Evolutionary conservation across 2,888 invertebrate genomes (phyloP), one percentile per base, ranked within the genome.

Genomic region (Ennomos quercinarius): DNA sequence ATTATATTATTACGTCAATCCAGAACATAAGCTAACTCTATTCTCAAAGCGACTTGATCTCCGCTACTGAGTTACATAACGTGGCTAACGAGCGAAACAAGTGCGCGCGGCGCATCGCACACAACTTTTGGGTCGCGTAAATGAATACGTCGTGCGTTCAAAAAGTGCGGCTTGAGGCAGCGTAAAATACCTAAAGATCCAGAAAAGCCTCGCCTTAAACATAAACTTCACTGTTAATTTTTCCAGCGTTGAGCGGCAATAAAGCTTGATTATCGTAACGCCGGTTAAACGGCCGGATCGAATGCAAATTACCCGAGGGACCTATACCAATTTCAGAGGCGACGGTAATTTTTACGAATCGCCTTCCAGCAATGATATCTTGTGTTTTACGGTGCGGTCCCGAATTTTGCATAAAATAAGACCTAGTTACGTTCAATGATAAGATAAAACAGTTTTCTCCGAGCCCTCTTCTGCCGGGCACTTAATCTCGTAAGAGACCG

Each of bases 251-350:
- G 44, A 38, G 10, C 35, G 10, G 37, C 40, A 13, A 37, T 61
- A 56, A 55, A 61, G 40, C 43, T 42, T 43, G 47, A 51, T 50
- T 37, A 46, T 46, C 43, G 40, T 47, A 50, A 39, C 52, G 50
- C n/a, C 49, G 46, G 45, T 38, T 58, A 53, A 45, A 12, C 35
- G 13, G 38, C 45, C 50, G 46, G 50, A 42, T 50, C 60, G 49
- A 11, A 51, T 50, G 39, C 42, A 56, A 61, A 51, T 47, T 38
- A 51, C 55, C 55, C 51, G 43, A 43, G 60, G 55, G 60, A 56
- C 12, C 44, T 5, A 38, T 38, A 47, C 42, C 35, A 40, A 55
- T 60, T 46, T 56, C 41, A 27, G 43, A 50, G 35, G 45, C 43
- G 42, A 43, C 43, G 42, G 38, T 51, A 39, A 13, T 55, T 61